Percentiles rank a stretch among this genome's conserved stretches.
Evolutionary conservation across 2,888 invertebrate species (phyloP).

Genomic region (Raillietiella orientalis): DNA sequence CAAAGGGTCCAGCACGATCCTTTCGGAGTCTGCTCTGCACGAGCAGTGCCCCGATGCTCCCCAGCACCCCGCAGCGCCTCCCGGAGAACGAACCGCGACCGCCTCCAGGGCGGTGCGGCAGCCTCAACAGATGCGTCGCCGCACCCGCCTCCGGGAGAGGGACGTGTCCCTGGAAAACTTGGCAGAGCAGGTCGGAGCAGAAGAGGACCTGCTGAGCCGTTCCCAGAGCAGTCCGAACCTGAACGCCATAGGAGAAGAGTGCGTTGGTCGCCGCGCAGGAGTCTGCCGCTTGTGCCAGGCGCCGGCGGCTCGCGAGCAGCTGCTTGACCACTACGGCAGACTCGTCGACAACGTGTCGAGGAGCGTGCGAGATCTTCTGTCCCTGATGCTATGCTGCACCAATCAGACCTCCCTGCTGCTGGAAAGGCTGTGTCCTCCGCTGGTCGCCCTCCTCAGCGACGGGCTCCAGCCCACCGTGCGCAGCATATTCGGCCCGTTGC

Average conservation of each 20-base stretch:
- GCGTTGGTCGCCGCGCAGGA: constrained; percentile 8
- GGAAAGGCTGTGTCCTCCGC: constrained; percentile 41
- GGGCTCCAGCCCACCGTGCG: constrained; percentile 45
- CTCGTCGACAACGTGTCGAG: constrained; percentile 21
- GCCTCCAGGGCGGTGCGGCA: constrained; percentile 6
- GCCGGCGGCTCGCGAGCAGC: too few relatives aligned
- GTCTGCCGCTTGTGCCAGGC: not conserved
- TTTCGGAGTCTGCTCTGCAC: too few relatives aligned
- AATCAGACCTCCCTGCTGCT: constrained; percentile 29
- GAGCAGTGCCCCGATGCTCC: constrained; percentile 16
- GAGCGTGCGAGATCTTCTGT: not conserved
- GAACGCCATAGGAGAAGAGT: too few relatives aligned
- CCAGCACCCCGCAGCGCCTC: constrained; percentile 1
- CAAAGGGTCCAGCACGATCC: constrained; percentile 46
- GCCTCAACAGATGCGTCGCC: constrained; percentile 5
- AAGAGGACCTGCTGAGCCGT: too few relatives aligned
- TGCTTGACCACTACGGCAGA: too few relatives aligned
- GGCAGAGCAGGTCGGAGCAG: too few relatives aligned
- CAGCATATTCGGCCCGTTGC: constrained; percentile 51
- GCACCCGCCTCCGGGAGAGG: too few relatives aligned
- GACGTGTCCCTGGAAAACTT: too few relatives aligned
- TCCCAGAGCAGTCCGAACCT: too few relatives aligned
- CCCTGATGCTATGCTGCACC: not conserved
- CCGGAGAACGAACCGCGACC: constrained; percentile 2
- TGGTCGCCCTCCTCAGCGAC: constrained; percentile 50